A percentile compares a stretch with the other conserved stretches of the same genome.
Conservation (phyloP, 2,797 vertebrate genomes). For the Sarcophilus harrisii region DNA sequence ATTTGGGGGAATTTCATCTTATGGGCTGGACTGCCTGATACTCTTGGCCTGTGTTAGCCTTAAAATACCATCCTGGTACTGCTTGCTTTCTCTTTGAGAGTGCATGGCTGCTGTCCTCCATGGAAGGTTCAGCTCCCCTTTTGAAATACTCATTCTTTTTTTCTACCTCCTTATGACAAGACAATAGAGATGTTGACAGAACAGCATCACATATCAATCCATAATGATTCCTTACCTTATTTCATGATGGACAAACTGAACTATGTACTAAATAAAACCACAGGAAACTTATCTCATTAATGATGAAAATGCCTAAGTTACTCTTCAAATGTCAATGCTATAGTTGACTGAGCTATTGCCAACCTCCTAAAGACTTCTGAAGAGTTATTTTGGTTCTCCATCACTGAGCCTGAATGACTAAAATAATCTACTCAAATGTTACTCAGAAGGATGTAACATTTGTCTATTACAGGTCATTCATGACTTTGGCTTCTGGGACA, state of each 20-base stretch:
- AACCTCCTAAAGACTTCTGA: conserved; percentile 20
- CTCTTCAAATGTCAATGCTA: conserved; percentile 22
- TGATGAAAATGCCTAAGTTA: background rate
- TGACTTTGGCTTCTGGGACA: background rate
- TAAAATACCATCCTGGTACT: background rate
- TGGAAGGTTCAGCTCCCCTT: background rate
- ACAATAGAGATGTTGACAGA: background rate
- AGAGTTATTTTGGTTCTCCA: background rate
- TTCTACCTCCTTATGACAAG: background rate
- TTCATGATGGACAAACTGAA: conserved; percentile 34
- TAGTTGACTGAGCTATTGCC: conserved; percentile 27
- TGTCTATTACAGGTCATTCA: conserved; percentile 19
- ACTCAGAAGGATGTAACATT: background rate
- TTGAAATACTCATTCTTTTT: background rate
- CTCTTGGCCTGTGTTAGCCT: background rate
- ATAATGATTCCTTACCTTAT: background rate
- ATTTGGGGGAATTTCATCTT: background rate
- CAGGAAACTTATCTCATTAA: background rate
- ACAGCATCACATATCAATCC: background rate
- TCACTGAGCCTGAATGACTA: background rate
- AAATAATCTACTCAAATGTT: conserved; percentile 6
- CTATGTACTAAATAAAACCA: background rate
- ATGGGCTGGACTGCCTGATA: background rate
- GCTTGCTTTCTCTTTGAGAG: background rate
- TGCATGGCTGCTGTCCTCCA: background rate